phyloP scores from a whole-genome alignment of 2,113 vertebrate genomes.

The Rhinogobius similis region DNA sequence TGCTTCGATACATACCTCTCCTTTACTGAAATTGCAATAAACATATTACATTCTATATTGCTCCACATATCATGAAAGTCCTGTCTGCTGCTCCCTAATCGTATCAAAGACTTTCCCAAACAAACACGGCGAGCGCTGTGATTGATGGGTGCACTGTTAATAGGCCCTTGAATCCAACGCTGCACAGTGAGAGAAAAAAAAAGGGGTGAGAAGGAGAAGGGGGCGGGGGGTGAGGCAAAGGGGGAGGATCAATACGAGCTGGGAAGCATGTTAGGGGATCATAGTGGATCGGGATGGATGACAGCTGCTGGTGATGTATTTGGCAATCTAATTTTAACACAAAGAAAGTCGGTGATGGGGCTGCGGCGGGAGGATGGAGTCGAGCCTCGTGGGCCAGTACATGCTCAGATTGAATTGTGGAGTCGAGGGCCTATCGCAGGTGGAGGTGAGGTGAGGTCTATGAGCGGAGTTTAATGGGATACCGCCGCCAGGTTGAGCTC shows the following conservation, averaged over 20 bases:
- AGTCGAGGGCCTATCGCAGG: conserved; percentile 34
- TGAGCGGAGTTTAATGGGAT: not conserved
- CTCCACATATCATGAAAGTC: conserved; percentile 20
- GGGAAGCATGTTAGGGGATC: conserved; percentile 67
- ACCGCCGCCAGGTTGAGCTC: not conserved
- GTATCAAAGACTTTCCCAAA: conserved; percentile 72
- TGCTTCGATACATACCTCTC: too few species aligned
- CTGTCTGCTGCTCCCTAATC: conserved; percentile 55
- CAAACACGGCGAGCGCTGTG: conserved; percentile 70
- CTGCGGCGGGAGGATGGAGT: conserved; percentile 39
- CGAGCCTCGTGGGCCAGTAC: conserved; percentile 36
- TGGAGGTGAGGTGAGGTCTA: conserved; percentile 35
- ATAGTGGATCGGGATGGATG: conserved; percentile 64
- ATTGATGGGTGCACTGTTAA: conserved; percentile 70
- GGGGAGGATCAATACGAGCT: conserved; percentile 62
- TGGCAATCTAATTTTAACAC: conserved; percentile 71
- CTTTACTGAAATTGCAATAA: not conserved
- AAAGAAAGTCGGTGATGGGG: conserved; percentile 53
- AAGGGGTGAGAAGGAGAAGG: conserved; percentile 9
- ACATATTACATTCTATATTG: not conserved
- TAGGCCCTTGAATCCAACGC: conserved; percentile 56
- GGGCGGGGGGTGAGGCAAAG: conserved; percentile 24
- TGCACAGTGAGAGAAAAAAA: conserved; percentile 7
- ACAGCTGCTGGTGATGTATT: conserved; percentile 69
- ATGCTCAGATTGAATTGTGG: conserved; percentile 35